Evolutionary conservation across 2,113 vertebrate species (phyloP).

Genomic region (Syrmaticus mikado): DNA sequence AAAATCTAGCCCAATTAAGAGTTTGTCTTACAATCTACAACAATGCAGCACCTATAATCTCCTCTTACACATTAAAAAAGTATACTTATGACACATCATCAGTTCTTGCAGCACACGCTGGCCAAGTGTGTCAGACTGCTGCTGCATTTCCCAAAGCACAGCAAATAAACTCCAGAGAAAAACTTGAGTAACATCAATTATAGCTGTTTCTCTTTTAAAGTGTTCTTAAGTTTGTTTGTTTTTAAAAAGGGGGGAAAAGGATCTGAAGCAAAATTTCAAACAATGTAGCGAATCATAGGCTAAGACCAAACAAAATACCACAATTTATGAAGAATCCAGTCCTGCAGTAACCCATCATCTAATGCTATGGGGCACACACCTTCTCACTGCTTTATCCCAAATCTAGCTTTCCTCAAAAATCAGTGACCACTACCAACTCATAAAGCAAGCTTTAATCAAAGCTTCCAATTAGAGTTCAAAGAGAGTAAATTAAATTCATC

Average conservation of each 20-base stretch:
- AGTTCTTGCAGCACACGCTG: neutral
- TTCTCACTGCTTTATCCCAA: neutral
- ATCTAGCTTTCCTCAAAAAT: neutral
- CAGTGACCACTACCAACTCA: neutral
- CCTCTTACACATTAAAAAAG: neutral
- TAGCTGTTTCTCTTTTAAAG: neutral
- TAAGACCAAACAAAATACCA: neutral
- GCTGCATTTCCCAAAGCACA: neutral
- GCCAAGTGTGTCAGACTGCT: neutral
- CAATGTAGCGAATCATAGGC: fast-evolving
- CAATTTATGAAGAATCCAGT: neutral
- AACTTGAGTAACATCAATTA: neutral
- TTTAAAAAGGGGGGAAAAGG: neutral
- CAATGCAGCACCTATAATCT: neutral
- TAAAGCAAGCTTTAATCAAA: neutral
- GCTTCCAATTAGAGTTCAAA: neutral
- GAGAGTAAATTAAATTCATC: neutral
- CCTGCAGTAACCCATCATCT: neutral
- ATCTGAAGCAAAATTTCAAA: neutral
- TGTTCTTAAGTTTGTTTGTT: neutral
- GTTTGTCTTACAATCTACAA: neutral
- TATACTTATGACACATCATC: neutral
- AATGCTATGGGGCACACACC: neutral
- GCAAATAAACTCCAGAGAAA: neutral
- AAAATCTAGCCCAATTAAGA: neutral